Evolutionary conservation across 2,113 vertebrate species (phyloP), one percentile per base, ranked within the genome.

Genomic region (Apodemus sylvaticus): DNA sequence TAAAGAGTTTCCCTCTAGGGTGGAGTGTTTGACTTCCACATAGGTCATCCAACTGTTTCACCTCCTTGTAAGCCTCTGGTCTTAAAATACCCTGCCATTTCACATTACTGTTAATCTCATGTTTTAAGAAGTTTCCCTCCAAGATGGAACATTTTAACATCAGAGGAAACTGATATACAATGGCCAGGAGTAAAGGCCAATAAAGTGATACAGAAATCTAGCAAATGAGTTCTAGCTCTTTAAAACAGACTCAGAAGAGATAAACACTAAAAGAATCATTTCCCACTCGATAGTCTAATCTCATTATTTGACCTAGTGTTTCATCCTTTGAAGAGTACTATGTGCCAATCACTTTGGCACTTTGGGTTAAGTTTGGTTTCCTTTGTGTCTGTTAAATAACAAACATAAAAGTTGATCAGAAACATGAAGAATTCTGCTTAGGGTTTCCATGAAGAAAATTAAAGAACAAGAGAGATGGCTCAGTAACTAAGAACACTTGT

Each of bases 351-450:
- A 77, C 24, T 36, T 39, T 78, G 51, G 16, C 77, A 93, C 55
- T 79, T 62, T 86, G 48, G 74, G 51, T 79, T 96, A 94, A 74
- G 83, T 78, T 83, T 83, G 92, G 78, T 14, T 20, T 94, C 71
- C 82, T 94, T 68, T 68, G 39, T 82, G 68, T 12, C 82, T 79
- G 53, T 17, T 87, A 91, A 26, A 91, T 17, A 86, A 81, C 14
- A 85, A 89, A 88, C 48, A 55, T 4, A 0, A 86, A 31, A 92
- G 22, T 71, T 60, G 91, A 45, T 83, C 48, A 92, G 55, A 89
- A 96, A 45, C 55, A n/a, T 53, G 42, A 93, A 89, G 62, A 83
- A 74, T 34, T 39, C 20, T 78, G 39, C 77, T 87, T 79, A 58
- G 36, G 58, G 10, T 60, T 45, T 64, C 60, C 68, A 4, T 53